Percentiles rank a stretch among this genome's conserved stretches.
Evolutionary conservation across 2,113 vertebrate genomes (phyloP).

Genomic region (cattle (Bos taurus)): ARS-UCD2.0 NC_037333.1:55932501-55933000

Average conservation of each 20-base stretch:
- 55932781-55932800: background rate
- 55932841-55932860: background rate
- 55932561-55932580: background rate
- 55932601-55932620: background rate
- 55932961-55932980: background rate
- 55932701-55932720: background rate
- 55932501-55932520: background rate
- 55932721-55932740: background rate
- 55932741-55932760: background rate
- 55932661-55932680: background rate
- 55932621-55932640: background rate
- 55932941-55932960: background rate
- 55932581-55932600: background rate
- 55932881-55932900: background rate
- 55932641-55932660: background rate
- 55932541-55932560: background rate
- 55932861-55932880: background rate
- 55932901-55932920: background rate
- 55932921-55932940: background rate
- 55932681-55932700: background rate
- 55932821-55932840: background rate
- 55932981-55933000: background rate
- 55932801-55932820: background rate
- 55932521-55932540: background rate
- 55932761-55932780: background rate